Evolutionary conservation across 2,113 vertebrate species (phyloP).

Genomic region (Myotis lucifugus): DNA sequence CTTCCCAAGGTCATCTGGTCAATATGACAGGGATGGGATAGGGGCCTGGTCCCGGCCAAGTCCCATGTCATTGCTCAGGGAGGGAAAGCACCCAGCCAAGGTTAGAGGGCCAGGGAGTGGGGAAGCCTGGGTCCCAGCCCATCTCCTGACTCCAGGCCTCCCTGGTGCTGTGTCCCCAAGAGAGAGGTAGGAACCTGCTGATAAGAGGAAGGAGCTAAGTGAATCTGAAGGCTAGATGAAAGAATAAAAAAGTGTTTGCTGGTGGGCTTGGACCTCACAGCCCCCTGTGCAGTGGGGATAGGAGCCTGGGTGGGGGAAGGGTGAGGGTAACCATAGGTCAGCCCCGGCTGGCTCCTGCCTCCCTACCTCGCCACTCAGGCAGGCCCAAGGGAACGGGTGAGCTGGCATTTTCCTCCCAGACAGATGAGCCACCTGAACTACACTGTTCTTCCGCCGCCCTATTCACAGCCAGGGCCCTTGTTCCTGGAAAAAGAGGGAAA

Average conservation of each 20-base stretch:
- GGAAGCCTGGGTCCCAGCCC: background rate
- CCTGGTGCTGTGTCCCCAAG: background rate
- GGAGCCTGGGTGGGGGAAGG: background rate
- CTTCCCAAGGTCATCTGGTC: background rate
- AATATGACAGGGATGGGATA: too few species aligned
- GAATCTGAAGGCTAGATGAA: background rate
- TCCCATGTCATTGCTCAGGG: background rate
- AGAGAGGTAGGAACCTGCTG: background rate
- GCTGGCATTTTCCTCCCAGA: constrained; percentile 70
- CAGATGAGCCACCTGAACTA: constrained; percentile 45
- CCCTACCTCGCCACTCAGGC: background rate
- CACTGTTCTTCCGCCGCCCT: constrained; percentile 26
- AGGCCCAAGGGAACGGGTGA: background rate
- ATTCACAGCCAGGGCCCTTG: background rate
- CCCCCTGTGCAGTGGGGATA: background rate
- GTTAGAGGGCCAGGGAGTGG: background rate
- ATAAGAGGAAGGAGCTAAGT: background rate
- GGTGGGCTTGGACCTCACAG: accelerated
- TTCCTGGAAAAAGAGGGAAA: constrained; percentile 69
- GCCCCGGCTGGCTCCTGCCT: background rate
- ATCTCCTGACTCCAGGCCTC: background rate
- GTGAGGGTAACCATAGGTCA: accelerated
- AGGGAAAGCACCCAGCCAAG: accelerated
- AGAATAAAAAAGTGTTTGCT: background rate
- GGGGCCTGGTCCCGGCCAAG: background rate